A percentile compares a stretch with the other conserved stretches of the same genome.
These are phyloP conservation scores for Stenodema calcarata DNA, from an alignment of 2,888 invertebrate genomes.

Conservation along the genomic window DNA sequence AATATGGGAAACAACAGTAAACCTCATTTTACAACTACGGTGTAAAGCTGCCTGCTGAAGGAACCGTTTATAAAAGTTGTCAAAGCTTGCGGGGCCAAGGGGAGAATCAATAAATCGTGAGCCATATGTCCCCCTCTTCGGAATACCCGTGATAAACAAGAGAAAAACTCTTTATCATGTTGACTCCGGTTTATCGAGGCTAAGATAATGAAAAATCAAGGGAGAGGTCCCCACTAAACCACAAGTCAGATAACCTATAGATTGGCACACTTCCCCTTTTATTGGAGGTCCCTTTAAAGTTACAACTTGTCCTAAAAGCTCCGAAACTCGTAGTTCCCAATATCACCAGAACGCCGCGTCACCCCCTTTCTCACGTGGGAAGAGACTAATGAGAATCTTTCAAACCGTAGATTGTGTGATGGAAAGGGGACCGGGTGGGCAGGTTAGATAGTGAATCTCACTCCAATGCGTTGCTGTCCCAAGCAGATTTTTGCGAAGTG, in stretches of 20 bases:
- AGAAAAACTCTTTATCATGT: constrained; percentile 36
- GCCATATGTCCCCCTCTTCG: constrained; percentile 9
- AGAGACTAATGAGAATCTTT: not conserved
- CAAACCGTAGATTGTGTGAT: not conserved
- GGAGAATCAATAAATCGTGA: constrained; percentile 17
- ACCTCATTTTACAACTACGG: not conserved
- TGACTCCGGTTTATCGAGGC: constrained; percentile 33
- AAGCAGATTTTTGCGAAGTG: too few relatives aligned
- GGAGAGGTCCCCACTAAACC: constrained; percentile 21
- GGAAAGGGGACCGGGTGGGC: not conserved
- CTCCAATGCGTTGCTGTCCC: too few relatives aligned
- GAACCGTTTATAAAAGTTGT: not conserved
- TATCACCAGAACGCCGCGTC: not conserved
- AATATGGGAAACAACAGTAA: not conserved
- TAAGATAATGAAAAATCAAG: constrained; percentile 40
- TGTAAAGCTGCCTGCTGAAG: constrained; percentile 13
- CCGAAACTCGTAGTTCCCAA: constrained; percentile 5
- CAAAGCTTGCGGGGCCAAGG: not conserved
- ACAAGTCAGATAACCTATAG: constrained; percentile 16
- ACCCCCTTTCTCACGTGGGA: not conserved
- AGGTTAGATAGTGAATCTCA: not conserved
- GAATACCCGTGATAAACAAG: constrained; percentile 14
- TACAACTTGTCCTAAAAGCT: constrained; percentile 30
- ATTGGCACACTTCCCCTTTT: constrained; percentile 28
- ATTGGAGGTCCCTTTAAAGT: constrained; percentile 14